Evolutionary conservation across 2,888 invertebrate species (phyloP).

Genomic region (Torymus tubicola): DNA sequence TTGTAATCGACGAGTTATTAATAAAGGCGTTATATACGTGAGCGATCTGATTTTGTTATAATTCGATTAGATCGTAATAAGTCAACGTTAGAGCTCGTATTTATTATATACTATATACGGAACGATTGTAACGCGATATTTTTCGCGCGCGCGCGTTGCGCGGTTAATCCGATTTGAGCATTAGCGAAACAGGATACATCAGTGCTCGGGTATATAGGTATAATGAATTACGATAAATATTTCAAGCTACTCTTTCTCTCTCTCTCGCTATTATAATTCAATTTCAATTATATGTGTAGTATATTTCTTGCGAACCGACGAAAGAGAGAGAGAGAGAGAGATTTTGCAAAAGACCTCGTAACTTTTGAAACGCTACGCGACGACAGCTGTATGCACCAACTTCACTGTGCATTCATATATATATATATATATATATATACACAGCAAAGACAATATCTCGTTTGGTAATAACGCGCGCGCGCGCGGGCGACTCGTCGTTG

Average conservation of each 20-base stretch:
- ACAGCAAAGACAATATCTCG: constrained; percentile 44
- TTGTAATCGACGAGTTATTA: constrained; percentile 3
- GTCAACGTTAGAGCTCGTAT: too few species aligned
- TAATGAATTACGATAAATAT: constrained; percentile 7
- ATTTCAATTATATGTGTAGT: too few species aligned
- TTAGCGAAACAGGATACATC: constrained; percentile 4
- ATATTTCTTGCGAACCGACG: too few species aligned
- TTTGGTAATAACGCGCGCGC: constrained; percentile 36
- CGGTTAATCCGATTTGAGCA: constrained; percentile 14
- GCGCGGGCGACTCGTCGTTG: constrained; percentile 8
- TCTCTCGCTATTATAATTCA: neutral
- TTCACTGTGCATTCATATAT: too few species aligned
- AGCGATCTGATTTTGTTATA: constrained; percentile 15
- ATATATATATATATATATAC: too few species aligned
- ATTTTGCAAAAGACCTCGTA: too few species aligned
- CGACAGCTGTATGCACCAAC: neutral
- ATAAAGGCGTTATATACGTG: constrained; percentile 25
- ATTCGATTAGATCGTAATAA: neutral
- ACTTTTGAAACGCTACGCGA: neutral
- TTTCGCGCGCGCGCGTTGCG: neutral
- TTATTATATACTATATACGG: too few species aligned
- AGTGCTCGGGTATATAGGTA: neutral
- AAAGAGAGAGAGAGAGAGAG: too few species aligned
- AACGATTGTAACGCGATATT: constrained; percentile 13
- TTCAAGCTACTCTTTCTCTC: neutral